These are phyloP conservation scores for Peromyscus eremicus DNA, from an alignment of 2,797 vertebrate genomes.

Conservation along the genomic window DNA sequence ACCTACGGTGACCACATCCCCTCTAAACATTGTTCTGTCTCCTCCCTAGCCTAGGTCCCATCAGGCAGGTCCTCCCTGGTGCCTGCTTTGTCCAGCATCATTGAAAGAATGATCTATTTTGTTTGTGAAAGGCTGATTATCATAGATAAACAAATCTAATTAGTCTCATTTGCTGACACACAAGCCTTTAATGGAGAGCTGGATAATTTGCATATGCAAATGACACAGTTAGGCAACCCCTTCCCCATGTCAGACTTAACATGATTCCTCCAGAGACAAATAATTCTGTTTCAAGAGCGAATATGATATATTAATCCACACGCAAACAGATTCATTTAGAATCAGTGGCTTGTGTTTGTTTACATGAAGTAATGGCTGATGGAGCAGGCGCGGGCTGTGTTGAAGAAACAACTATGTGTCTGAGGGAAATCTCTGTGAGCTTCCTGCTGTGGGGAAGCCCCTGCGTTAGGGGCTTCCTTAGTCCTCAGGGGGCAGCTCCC, in stretches of 20 bases:
- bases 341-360: constrained; percentile 79
- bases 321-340: constrained; percentile 87
- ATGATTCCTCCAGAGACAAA: constrained; percentile 87
- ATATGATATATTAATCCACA: constrained; percentile 86
- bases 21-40: neutral
- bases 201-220: constrained; percentile 91
- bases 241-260: constrained; percentile 82
- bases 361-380: constrained; percentile 75
- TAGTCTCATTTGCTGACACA: constrained; percentile 91
- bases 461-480: neutral
- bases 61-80: neutral
- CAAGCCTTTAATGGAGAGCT: constrained; percentile 88
- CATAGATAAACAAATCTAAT: constrained; percentile 89
- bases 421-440: neutral
- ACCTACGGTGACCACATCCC: neutral
- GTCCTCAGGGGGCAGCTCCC: neutral
- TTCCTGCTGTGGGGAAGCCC: neutral
- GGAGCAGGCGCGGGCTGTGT: constrained; percentile 38
- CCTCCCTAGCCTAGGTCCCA: neutral
- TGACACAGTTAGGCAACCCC: constrained; percentile 76
- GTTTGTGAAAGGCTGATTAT: constrained; percentile 88
- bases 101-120: constrained; percentile 83
- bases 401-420: constrained; percentile 75
- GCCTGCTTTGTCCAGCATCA: constrained; percentile 51
- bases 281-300: constrained; percentile 84